phyloP scores from a whole-genome alignment of 2,888 invertebrate species.

The Dolichomitus sp. region DNA sequence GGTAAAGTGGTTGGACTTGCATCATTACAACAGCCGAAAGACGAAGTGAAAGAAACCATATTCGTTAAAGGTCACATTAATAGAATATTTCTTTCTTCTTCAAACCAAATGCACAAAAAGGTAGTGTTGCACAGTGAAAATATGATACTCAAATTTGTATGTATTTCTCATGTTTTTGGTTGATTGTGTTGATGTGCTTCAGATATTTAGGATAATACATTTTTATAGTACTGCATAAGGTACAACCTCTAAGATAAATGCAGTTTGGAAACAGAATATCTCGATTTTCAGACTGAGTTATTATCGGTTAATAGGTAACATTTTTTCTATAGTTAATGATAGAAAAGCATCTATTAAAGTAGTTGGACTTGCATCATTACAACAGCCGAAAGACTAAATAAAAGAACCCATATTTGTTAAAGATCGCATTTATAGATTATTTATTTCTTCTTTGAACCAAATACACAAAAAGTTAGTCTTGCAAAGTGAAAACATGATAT shows the following conservation, averaged over 20 bases:
- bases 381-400: no score
- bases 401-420: no score
- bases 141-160: neutral
- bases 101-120: neutral
- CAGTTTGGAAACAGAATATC: neutral
- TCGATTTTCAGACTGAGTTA: neutral
- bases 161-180: neutral
- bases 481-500: no score
- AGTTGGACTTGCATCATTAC: no score
- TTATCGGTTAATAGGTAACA: no score
- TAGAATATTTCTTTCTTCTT: neutral
- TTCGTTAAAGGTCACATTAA: no score
- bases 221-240: neutral
- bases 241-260: neutral
- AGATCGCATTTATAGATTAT: neutral
- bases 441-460: neutral
- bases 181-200: neutral
- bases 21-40: no score
- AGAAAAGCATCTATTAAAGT: no score
- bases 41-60: no score
- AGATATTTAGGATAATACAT: neutral
- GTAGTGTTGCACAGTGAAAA: neutral
- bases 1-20: no score
- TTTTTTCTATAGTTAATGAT: neutral
- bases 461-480: neutral